A percentile compares a stretch with the other conserved stretches of the same genome.
Conservation (phyloP, 2,797 vertebrate genomes). For the Thaleichthys pacificus region DNA sequence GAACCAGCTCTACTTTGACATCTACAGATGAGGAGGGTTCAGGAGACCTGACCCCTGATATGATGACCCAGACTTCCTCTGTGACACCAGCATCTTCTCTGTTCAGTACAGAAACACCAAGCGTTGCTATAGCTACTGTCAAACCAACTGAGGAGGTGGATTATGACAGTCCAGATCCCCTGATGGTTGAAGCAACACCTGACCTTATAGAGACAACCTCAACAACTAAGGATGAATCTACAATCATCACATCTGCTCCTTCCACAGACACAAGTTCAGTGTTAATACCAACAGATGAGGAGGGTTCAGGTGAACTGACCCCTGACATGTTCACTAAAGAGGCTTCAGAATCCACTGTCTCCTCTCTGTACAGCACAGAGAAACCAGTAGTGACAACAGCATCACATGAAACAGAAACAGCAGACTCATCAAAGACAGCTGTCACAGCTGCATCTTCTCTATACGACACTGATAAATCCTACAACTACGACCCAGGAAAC, state of each 20-base stretch:
- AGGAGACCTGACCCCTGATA: too few species aligned
- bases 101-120: not conserved
- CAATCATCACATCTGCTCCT: not conserved
- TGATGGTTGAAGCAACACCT: slow-evolving; percentile 1
- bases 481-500: not conserved
- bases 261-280: slow-evolving; percentile 15
- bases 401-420: not conserved
- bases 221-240: slow-evolving; percentile 12
- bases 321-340: slow-evolving; percentile 2
- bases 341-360: not conserved
- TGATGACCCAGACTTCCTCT: too few species aligned
- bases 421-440: not conserved
- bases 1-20: too few species aligned
- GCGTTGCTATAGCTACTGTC: not conserved
- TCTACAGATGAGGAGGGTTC: too few species aligned
- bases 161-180: not conserved
- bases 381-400: not conserved
- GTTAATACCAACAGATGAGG: not conserved
- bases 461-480: not conserved
- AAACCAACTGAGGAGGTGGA: not conserved
- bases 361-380: not conserved
- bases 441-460: not conserved
- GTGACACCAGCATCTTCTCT: not conserved
- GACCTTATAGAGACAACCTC: not conserved
- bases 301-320: not conserved